Base-by-base conservation (phyloP, 2,113 vertebrate genomes). In the Chionomys nivalis region DNA sequence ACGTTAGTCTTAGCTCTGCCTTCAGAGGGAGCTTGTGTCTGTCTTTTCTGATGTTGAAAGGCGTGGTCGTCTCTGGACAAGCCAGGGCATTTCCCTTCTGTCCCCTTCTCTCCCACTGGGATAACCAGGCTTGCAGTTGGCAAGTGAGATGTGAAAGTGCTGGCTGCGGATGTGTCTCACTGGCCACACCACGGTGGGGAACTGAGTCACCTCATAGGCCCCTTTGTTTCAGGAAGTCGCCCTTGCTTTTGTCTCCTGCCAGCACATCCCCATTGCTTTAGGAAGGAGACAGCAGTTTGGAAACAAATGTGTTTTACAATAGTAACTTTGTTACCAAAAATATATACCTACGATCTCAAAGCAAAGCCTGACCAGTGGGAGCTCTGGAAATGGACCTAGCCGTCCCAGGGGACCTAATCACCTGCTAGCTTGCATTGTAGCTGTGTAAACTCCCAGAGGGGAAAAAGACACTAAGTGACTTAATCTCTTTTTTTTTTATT, bases 201-300 rank as follows among this genome's bases (percentile, higher is more conserved):
- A 58, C 21, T 1, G 0, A 23, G 1, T 78, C 28, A 55, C 26
- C 28, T 42, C n/a, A 44, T 44, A 12, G 3, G 6, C 1, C 5
- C 4, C 13, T 1, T 49, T 65, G 63, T 76, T 66, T 68, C 26
- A 3, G 17, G 55, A 82, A 39, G 8, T 3, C 7, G 36, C 17
- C 61, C 21, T 87, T 61, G 47, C 42, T 66, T 2, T 11, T 14
- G 55, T 44, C 39, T 95, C 72, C 73, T 66, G 63, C 75, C 28
- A 47, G 24, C 7, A 39, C 5, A 36, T 89, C 42, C 49, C 2
- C 55, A 10, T 76, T 58, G 28, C 61, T 87, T 89, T 82, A 24
- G 42, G 77, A 79, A 63, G 28, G 52, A 28, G 24, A 39, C 4
- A n/a, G 55, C 24, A 78, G 36, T 86, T 78, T 26, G 42, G n/a